Percentiles rank a stretch among this genome's conserved stretches.
phyloP scores from a whole-genome alignment of 2,113 vertebrate species.

The Neomonachus schauinslandi region DNA sequence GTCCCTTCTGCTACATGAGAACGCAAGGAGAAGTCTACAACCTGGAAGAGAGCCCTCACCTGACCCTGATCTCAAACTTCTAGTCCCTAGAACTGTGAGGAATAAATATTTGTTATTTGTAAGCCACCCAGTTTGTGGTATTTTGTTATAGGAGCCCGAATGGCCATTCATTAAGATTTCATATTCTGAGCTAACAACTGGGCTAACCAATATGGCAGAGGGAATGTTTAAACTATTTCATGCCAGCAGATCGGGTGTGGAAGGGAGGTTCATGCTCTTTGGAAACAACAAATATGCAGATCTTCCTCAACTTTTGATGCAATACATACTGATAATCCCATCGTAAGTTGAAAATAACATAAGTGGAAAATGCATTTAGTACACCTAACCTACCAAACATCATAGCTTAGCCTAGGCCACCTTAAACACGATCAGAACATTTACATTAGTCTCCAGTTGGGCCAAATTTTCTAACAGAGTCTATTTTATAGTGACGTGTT shows the following conservation, averaged over 20 bases:
- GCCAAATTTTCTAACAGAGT: background rate
- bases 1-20: background rate
- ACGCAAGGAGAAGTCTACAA: background rate
- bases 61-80: background rate
- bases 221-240: constrained; percentile 4
- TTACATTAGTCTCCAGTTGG: background rate
- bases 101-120: background rate
- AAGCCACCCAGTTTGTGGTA: background rate
- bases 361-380: background rate
- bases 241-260: background rate
- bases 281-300: background rate
- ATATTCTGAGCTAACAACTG: background rate
- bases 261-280: background rate
- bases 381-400: background rate
- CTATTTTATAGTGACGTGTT: background rate
- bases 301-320: background rate
- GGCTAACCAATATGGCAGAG: background rate
- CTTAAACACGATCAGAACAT: background rate
- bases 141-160: background rate
- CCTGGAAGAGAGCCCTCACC: background rate
- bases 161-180: background rate
- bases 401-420: background rate
- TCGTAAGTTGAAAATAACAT: background rate
- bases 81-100: background rate
- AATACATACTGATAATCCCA: background rate